phyloP scores from a whole-genome alignment of 2,113 vertebrate genomes.

The Cepphus grylle region DNA sequence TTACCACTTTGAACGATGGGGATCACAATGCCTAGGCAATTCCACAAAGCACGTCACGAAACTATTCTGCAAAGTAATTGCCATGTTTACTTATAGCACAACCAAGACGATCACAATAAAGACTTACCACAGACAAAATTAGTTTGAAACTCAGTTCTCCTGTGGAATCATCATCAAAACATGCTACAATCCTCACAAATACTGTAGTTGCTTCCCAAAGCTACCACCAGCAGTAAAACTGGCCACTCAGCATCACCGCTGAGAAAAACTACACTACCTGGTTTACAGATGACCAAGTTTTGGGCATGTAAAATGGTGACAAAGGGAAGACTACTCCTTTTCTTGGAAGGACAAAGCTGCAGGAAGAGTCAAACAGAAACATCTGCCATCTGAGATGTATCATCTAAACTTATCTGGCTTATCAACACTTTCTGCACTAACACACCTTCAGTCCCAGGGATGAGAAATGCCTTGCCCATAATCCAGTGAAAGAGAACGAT shows the following conservation, averaged over 20 bases:
- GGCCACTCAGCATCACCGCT: neutral
- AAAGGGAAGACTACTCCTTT: neutral
- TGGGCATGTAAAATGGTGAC: neutral
- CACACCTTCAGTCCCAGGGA: rapidly evolving
- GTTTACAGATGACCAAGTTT: neutral
- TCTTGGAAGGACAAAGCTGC: neutral
- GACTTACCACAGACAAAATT: neutral
- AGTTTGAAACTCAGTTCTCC: neutral
- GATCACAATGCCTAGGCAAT: neutral
- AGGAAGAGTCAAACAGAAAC: neutral
- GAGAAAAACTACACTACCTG: neutral
- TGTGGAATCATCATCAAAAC: neutral
- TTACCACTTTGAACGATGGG: rapidly evolving
- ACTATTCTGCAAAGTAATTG: neutral
- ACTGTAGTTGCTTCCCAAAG: neutral
- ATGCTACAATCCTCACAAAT: neutral
- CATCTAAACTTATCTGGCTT: neutral
- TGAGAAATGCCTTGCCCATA: neutral
- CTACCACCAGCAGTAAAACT: neutral
- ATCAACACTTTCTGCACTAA: neutral
- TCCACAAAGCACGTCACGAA: neutral
- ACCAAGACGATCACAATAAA: neutral
- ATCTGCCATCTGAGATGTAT: neutral
- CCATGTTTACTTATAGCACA: neutral
- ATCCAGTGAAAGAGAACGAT: neutral